These are phyloP conservation scores for Sebastes hopkinsi DNA, from an alignment of 2,797 vertebrate species.

Conservation along the genomic window DNA sequence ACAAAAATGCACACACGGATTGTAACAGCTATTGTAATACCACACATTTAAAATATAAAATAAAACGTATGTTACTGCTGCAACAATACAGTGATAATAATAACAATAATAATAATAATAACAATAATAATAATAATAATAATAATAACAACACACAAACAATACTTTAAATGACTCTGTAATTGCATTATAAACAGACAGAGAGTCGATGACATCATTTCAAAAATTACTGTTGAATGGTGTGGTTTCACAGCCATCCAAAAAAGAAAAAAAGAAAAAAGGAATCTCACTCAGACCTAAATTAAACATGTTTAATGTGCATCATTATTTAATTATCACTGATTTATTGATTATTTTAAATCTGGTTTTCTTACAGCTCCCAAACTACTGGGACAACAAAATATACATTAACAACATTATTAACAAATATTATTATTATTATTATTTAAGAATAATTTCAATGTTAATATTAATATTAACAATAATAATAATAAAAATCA, in stretches of 20 bases:
- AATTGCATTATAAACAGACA: too few relatives aligned
- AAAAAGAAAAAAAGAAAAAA: not conserved
- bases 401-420: not conserved
- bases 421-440: not conserved
- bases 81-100: not conserved
- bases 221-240: not conserved
- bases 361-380: not conserved
- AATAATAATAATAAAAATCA: too few relatives aligned
- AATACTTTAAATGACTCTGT: too few relatives aligned
- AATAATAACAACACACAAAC: too few relatives aligned
- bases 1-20: not conserved
- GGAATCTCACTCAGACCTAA: not conserved
- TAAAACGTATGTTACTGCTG: not conserved
- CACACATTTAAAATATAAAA: not conserved
- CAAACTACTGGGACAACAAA: not conserved
- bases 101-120: not conserved
- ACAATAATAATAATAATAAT: too few relatives aligned
- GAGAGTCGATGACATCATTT: too few relatives aligned
- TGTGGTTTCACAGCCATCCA: not conserved
- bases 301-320: not conserved
- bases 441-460: too few relatives aligned
- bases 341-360: not conserved
- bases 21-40: not conserved
- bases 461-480: too few relatives aligned
- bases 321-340: not conserved